Evolutionary conservation across 2,888 invertebrate genomes (phyloP), one percentile per base, ranked within the genome.

Genomic region (Ditylenchus weischeri): DNA sequence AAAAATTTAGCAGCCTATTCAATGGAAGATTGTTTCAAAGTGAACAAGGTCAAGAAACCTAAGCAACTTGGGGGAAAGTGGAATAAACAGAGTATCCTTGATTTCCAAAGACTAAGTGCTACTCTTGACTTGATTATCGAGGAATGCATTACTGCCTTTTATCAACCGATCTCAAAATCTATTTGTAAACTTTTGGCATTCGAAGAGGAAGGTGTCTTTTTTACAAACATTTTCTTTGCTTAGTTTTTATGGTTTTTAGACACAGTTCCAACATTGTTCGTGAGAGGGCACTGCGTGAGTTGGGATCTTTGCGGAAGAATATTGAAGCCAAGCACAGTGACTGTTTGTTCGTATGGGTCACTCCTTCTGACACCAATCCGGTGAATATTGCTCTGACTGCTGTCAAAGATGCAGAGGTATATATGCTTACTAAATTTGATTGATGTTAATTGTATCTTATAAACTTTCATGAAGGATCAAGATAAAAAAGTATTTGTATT

Each of bases 241-340:
- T 10, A 10, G 19, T 51, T 54, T 6, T 6, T 23, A 54, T 29
- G 7, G n/a, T 18, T 36, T 59, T 59, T 48, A 62, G 62, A 47
- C n/a, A 29, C n/a, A 19, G 18, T 62, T 19, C 62, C 62, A 19
- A 23, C 49, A 47, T 48, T 62, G 43, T 47, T 62, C 49, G 47
- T 62, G 1, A 38, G 48, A 23, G 62, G 62, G 6, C 62, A 62
- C 8, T 62, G 49, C 62, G 62, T 48, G 23, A 62, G 49, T 48
- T 62, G 62, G 62, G 21, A 43, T 48, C 47, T 48, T 19, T 62
- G 6, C 48, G 23, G 23, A 47, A 38, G 43, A 38, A 47, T 47
- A 47, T 62, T 47, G 29, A 43, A 47, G 19, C 23, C 15, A 23
- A 62, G n/a, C 48, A 21, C 13, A 48, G 11, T 48, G n/a, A 38